These are phyloP conservation scores for Brachypterus glaber DNA, from an alignment of 2,888 invertebrate genomes.

Conservation along the genomic window DNA sequence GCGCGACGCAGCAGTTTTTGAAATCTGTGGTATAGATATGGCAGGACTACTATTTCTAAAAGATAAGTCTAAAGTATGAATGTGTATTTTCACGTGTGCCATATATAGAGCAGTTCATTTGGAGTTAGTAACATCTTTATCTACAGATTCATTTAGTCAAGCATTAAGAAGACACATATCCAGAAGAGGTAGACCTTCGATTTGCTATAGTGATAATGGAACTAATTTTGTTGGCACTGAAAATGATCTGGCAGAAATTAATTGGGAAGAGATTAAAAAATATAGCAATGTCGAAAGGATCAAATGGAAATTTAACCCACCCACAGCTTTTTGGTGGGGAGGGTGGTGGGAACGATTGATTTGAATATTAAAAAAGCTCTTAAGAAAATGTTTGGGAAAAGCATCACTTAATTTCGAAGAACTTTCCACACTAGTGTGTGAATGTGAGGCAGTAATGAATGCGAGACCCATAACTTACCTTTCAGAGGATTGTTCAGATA, in stretches of 20 bases:
- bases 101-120: conserved; percentile 33
- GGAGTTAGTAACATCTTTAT: conserved; percentile 30
- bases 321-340: too few relatives aligned
- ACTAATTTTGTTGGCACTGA: conserved; percentile 31
- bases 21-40: conserved; percentile 31
- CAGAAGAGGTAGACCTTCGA: conserved; percentile 25
- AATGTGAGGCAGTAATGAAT: conserved; percentile 15
- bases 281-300: conserved; percentile 5
- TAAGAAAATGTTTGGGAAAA: conserved; percentile 7
- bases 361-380: conserved; percentile 9
- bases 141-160: conserved; percentile 27
- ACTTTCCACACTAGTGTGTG: conserved; percentile 11
- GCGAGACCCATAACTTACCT: conserved; percentile 12
- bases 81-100: conserved; percentile 35
- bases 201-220: conserved; percentile 30
- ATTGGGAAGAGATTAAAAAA: conserved; percentile 10
- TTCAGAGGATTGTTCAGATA: too few relatives aligned
- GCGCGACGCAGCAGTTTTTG: conserved; percentile 23
- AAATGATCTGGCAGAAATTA: conserved; percentile 8
- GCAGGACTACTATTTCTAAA: conserved; percentile 31
- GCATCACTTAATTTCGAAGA: conserved; percentile 14
- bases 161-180: conserved; percentile 28
- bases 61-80: conserved; percentile 26
- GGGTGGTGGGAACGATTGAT: too few relatives aligned
- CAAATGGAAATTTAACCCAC: too few relatives aligned